Conservation (phyloP, 2,113 vertebrate genomes). For the Pachycephala philippinensis region DNA sequence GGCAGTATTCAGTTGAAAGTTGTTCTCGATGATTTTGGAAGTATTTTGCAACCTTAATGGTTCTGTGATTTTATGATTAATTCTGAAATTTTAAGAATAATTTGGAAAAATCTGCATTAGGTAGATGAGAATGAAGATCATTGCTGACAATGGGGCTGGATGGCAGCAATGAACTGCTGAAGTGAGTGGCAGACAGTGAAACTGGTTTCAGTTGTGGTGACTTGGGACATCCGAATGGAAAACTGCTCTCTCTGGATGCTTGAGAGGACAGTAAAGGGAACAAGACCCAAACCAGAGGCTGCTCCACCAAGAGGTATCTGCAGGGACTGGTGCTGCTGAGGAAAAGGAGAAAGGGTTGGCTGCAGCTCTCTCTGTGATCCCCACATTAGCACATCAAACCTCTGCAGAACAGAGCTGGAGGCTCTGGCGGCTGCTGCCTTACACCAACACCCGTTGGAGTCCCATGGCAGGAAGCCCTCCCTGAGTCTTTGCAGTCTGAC, state of each 20-base stretch:
- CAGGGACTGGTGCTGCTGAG: neutral
- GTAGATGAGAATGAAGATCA: neutral
- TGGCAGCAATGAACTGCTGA: neutral
- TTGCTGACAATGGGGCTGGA: neutral
- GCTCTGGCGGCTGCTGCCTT: neutral
- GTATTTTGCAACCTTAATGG: neutral
- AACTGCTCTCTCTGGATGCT: neutral
- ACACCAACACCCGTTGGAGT: fast-evolving
- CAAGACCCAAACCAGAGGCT: neutral
- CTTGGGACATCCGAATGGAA: neutral
- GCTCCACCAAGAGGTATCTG: neutral
- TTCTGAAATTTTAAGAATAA: neutral
- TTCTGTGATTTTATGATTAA: fast-evolving
- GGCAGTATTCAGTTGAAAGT: neutral
- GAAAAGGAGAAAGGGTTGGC: neutral
- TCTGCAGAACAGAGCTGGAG: neutral
- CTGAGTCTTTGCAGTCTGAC: neutral
- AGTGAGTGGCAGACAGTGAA: neutral
- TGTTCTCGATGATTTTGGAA: neutral
- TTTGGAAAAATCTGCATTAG: neutral
- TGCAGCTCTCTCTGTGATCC: neutral
- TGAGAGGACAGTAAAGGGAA: neutral
- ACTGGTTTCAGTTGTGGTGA: neutral
- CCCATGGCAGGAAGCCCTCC: neutral
- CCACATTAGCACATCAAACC: neutral